Percentiles rank a stretch among this genome's conserved stretches.
Conservation (phyloP, 2,113 vertebrate genomes). For the Cynoglossus semilaevis region DNA sequence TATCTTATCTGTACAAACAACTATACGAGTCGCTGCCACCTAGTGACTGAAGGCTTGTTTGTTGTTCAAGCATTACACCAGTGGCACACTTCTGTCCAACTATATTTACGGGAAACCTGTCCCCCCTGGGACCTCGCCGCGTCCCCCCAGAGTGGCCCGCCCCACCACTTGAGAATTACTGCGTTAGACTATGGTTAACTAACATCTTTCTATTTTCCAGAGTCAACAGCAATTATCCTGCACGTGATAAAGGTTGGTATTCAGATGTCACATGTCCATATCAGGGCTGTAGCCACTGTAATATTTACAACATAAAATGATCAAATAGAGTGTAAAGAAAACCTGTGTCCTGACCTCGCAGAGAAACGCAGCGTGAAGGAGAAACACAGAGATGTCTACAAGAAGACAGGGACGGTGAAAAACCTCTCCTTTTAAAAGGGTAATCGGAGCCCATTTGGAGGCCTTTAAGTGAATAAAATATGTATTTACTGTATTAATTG, state of each 20-base stretch:
- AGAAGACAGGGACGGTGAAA: background rate
- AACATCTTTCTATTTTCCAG: background rate
- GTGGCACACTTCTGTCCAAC: no score
- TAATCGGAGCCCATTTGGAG: background rate
- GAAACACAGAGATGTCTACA: conserved; percentile 7
- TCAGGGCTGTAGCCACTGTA: background rate
- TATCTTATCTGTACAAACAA: no score
- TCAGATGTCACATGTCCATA: no score
- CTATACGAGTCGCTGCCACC: no score
- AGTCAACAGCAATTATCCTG: conserved; percentile 11
- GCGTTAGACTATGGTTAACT: no score
- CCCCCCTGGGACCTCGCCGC: no score
- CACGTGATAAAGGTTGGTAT: conserved; percentile 22
- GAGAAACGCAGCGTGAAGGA: conserved; percentile 9
- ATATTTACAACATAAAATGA: background rate
- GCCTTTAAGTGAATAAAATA: background rate
- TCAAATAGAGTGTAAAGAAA: background rate
- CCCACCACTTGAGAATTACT: no score
- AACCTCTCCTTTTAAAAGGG: conserved; percentile 1
- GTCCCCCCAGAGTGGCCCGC: no score
- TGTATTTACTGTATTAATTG: background rate
- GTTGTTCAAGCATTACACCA: no score
- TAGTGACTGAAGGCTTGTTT: no score
- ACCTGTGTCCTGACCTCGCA: background rate
- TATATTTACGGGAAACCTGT: no score